A percentile compares a stretch with the other conserved stretches of the same genome.
Conservation (phyloP, 2,797 vertebrate genomes). For the Sardinella longiceps region DNA sequence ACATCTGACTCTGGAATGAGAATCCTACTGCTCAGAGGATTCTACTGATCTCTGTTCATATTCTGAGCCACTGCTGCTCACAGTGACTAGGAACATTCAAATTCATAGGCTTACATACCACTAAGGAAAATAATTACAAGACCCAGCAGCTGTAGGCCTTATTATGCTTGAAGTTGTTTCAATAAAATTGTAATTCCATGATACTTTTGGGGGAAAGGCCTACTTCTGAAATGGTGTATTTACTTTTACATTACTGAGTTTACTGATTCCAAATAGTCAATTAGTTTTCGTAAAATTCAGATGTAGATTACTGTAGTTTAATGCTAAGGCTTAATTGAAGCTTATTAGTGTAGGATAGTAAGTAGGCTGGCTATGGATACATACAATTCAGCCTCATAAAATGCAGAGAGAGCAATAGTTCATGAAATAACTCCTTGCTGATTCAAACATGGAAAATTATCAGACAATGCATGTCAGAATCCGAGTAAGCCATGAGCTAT, state of each 20-base stretch:
- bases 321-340: neutral
- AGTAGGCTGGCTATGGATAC: no score
- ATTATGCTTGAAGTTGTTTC: neutral
- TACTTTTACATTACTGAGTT: no score
- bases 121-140: neutral
- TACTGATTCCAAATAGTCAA: no score
- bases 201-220: no score
- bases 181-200: neutral
- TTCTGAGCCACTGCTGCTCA: neutral
- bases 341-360: no score
- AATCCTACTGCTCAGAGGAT: neutral
- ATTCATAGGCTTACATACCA: neutral
- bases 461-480: neutral
- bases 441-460: neutral
- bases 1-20: conserved; percentile 14
- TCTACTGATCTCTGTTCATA: neutral
- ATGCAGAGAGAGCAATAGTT: no score
- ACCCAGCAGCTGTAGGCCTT: neutral
- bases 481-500: neutral
- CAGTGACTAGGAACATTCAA: neutral
- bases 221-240: no score
- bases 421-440: neutral
- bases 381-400: no score
- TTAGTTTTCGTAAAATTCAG: neutral
- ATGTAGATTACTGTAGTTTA: neutral